These are phyloP conservation scores for Pan paniscus DNA, from an alignment of 2,113 vertebrate genomes.

Conservation along the genomic window DNA sequence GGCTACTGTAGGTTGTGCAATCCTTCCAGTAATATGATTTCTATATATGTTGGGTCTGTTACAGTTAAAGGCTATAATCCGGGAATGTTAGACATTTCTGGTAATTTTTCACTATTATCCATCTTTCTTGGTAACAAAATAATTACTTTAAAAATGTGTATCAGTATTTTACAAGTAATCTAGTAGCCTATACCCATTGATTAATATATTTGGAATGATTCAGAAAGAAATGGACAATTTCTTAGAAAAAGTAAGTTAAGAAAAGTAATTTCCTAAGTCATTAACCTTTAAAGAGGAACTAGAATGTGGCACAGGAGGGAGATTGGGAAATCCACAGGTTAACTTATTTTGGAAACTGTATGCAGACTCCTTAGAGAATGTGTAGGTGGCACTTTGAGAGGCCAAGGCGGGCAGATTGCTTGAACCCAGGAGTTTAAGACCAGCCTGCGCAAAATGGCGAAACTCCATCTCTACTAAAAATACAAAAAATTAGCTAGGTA, in stretches of 20 bases:
- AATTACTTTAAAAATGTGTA: neutral
- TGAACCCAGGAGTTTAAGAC: too few relatives aligned
- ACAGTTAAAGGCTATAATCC: slow-evolving; percentile 20
- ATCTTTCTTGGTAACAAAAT: neutral
- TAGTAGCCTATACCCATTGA: neutral
- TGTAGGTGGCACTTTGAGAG: neutral
- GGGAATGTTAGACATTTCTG: neutral
- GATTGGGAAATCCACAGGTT: neutral
- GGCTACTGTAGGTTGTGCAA: slow-evolving; percentile 66
- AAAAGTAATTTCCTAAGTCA: slow-evolving; percentile 1
- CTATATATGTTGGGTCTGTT: slow-evolving; percentile 4
- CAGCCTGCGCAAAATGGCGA: too few relatives aligned
- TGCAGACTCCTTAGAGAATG: neutral
- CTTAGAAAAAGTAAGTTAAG: neutral
- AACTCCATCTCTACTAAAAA: too few relatives aligned
- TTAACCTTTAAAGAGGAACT: neutral
- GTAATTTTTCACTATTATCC: neutral
- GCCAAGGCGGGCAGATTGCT: too few relatives aligned
- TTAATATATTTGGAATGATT: neutral
- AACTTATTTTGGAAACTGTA: neutral
- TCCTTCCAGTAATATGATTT: slow-evolving; percentile 52
- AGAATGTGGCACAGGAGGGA: neutral
- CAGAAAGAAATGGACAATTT: neutral
- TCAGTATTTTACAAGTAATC: neutral
- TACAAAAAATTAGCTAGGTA: too few relatives aligned